Conservation (phyloP, 1,140 invertebrate species). For the Anagrus nilaparvatae region DNA sequence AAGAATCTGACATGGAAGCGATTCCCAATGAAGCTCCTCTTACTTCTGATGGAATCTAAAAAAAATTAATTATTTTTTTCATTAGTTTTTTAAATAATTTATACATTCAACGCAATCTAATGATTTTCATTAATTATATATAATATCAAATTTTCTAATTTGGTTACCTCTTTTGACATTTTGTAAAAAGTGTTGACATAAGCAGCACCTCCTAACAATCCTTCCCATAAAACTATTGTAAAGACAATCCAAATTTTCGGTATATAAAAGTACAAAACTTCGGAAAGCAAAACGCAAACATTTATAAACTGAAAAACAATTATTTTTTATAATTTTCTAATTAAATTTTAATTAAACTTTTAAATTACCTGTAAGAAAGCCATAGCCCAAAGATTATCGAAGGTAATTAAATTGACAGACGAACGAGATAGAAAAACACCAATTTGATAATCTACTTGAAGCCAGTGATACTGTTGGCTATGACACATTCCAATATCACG, state of each 20-base stretch:
- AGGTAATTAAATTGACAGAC: conserved; percentile 63
- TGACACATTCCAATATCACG: conserved; percentile 52
- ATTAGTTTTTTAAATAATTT: no score
- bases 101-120: no score
- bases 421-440: conserved; percentile 84
- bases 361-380: conserved; percentile 68
- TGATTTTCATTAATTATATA: no score
- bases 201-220: conserved; percentile 63
- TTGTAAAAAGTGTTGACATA: conserved; percentile 79
- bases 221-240: conserved; percentile 64
- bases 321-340: no score
- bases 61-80: no score
- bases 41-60: conserved; percentile 46
- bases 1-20: conserved; percentile 59
- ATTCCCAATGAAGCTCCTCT: conserved; percentile 58
- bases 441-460: conserved; percentile 75
- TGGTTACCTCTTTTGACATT: conserved; percentile 57
- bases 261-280: conserved; percentile 57
- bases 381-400: conserved; percentile 65
- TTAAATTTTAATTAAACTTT: no score
- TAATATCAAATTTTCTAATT: no score
- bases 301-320: conserved; percentile 51
- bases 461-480: conserved; percentile 68
- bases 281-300: conserved; percentile 51
- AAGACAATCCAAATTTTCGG: conserved; percentile 64